Conservation (phyloP, 2,113 vertebrate genomes). For the Pseudorasbora parva region DNA sequence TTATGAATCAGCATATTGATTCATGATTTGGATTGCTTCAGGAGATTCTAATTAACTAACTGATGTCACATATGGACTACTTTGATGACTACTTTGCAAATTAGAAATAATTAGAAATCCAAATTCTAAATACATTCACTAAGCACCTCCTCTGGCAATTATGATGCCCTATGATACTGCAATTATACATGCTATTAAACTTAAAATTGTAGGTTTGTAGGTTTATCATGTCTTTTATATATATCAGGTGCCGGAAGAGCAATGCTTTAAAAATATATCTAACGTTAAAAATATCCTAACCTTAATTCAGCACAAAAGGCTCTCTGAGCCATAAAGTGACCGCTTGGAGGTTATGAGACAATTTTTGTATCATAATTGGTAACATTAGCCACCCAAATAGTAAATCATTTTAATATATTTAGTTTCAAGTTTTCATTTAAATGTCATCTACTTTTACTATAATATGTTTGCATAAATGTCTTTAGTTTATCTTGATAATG, state of each 20-base stretch:
- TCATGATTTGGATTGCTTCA: too few relatives aligned
- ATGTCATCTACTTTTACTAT: too few relatives aligned
- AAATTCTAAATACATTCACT: not conserved
- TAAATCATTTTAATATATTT: too few relatives aligned
- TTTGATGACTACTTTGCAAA: not conserved
- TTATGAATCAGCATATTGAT: too few relatives aligned
- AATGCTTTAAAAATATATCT: not conserved
- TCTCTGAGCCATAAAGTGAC: not conserved
- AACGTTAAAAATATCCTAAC: not conserved
- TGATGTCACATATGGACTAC: too few relatives aligned
- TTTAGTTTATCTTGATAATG: too few relatives aligned
- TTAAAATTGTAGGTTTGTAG: not conserved
- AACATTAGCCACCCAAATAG: not conserved
- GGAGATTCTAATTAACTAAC: too few relatives aligned
- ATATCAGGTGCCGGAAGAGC: not conserved
- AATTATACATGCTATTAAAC: not conserved
- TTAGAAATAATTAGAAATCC: not conserved
- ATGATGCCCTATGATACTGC: not conserved
- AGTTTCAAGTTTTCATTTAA: too few relatives aligned
- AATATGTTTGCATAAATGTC: too few relatives aligned
- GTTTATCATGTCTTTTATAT: not conserved
- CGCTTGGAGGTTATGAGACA: not conserved
- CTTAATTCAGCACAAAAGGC: too few relatives aligned
- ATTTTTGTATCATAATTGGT: not conserved
- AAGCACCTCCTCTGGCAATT: not conserved